phyloP scores from a whole-genome alignment of 1,140 invertebrate genomes.

The Drosophila pseudoananassae region DNA sequence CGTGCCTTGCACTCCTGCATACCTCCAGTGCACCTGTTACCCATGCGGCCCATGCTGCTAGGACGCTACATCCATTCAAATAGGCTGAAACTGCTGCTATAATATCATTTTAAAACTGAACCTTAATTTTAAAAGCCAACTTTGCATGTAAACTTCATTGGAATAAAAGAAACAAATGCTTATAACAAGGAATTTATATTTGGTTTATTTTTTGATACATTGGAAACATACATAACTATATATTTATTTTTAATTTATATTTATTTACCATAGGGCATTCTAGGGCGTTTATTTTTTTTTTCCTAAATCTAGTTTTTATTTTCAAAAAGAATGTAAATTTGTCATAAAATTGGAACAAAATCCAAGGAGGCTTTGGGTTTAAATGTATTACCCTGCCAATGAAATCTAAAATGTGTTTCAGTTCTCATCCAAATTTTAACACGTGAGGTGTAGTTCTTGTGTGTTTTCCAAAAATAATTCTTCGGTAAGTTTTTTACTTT shows the following conservation, averaged over 20 bases:
- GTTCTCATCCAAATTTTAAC: neutral
- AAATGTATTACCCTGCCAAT: neutral
- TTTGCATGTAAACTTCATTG: neutral
- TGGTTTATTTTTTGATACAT: neutral
- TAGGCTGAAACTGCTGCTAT: neutral
- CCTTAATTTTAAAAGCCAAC: neutral
- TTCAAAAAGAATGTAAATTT: no score
- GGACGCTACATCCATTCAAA: neutral
- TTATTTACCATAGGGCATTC: no score
- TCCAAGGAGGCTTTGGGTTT: neutral
- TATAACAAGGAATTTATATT: neutral
- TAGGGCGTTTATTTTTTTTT: no score
- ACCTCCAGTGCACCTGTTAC: constrained; percentile 47
- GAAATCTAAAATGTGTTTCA: neutral
- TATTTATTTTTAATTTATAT: neutral
- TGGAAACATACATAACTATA: neutral
- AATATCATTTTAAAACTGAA: neutral
- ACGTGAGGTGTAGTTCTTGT: constrained; percentile 11
- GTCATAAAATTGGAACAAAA: neutral
- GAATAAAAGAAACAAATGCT: neutral
- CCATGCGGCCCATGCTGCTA: constrained; percentile 45
- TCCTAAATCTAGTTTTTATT: no score
- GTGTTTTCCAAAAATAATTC: neutral
- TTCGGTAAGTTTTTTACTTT: neutral
- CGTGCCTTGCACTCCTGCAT: constrained; percentile 59